phyloP scores from a whole-genome alignment of 2,113 vertebrate species.

The Megaceryle torquata region DNA sequence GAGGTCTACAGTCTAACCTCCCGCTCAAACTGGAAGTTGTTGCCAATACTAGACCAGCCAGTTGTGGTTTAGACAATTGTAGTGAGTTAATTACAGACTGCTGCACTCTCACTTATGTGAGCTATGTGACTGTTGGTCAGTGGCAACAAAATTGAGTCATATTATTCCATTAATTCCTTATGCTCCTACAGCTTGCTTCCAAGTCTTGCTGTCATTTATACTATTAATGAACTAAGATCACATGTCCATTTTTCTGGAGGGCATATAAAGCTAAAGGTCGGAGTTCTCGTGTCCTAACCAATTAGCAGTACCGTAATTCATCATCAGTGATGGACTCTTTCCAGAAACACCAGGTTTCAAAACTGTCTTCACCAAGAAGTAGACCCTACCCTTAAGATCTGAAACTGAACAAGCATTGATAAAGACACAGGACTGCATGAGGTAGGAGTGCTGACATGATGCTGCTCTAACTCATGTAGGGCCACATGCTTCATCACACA shows the following conservation, averaged over 20 bases:
- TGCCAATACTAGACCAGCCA: neutral
- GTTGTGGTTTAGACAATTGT: neutral
- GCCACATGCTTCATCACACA: neutral
- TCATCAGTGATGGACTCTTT: neutral
- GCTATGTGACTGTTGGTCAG: neutral
- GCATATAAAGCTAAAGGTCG: neutral
- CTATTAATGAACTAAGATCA: neutral
- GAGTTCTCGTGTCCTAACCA: neutral
- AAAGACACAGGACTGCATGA: neutral
- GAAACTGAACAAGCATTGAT: neutral
- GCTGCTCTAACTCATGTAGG: neutral
- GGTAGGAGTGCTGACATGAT: neutral
- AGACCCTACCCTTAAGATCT: neutral
- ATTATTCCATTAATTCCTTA: neutral
- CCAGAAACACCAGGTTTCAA: neutral
- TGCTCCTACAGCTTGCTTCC: neutral
- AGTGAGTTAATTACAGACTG: neutral
- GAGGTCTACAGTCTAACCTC: neutral
- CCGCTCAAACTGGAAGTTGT: neutral
- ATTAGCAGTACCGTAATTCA: neutral
- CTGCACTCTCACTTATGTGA: fast-evolving
- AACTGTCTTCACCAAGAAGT: neutral
- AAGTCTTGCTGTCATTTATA: neutral
- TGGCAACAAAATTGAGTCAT: neutral
- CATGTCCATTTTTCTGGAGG: neutral